These are phyloP conservation scores for Glareola pratincola DNA, from an alignment of 2,113 vertebrate species.

Conservation along the genomic window DNA sequence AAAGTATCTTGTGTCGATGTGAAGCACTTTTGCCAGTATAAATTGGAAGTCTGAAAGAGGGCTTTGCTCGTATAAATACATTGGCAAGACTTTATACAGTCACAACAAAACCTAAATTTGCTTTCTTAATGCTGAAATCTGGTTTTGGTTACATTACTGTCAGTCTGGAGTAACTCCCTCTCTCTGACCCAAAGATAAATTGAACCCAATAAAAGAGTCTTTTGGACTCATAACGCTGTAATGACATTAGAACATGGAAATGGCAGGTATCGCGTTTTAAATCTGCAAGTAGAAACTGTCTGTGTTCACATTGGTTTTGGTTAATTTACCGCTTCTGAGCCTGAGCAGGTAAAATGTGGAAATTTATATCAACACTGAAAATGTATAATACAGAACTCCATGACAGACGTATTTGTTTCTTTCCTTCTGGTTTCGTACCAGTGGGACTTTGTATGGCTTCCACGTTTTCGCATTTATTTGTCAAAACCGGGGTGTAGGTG, in stretches of 20 bases:
- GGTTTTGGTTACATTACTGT: not conserved
- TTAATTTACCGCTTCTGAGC: slow-evolving; percentile 18
- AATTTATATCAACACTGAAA: slow-evolving; percentile 18
- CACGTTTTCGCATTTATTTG: slow-evolving; percentile 51
- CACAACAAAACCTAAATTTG: not conserved
- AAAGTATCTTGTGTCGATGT: not conserved
- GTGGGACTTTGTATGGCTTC: slow-evolving; percentile 1
- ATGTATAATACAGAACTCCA: not conserved
- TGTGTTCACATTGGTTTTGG: not conserved
- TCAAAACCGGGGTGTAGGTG: slow-evolving; percentile 27
- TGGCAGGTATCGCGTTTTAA: not conserved
- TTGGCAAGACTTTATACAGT: slow-evolving; percentile 24
- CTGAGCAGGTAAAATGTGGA: slow-evolving; percentile 31
- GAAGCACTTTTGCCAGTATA: not conserved
- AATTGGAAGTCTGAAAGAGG: slow-evolving; percentile 11
- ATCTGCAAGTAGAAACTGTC: not conserved
- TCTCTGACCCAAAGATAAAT: not conserved
- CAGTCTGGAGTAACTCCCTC: not conserved
- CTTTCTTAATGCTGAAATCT: slow-evolving; percentile 30
- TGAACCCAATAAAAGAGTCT: not conserved
- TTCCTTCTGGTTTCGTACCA: not conserved
- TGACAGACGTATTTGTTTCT: not conserved
- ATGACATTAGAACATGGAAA: not conserved
- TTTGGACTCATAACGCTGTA: not conserved
- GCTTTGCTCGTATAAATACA: slow-evolving; percentile 15